Conservation (phyloP, 2,113 vertebrate genomes). For the Empidonax alnorum region DNA sequence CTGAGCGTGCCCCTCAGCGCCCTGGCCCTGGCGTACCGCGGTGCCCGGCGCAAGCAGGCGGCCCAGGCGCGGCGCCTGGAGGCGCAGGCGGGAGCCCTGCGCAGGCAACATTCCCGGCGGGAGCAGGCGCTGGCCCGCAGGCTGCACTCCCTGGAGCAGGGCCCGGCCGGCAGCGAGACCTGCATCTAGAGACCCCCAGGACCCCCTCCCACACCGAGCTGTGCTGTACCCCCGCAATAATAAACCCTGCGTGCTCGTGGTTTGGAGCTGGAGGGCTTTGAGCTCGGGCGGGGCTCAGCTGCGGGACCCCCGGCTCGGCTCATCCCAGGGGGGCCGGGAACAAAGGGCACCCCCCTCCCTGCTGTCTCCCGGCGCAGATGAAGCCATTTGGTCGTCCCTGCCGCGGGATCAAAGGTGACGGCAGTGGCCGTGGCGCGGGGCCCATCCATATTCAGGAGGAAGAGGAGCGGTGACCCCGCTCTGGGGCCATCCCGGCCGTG, state of each 20-base stretch:
- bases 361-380: not conserved
- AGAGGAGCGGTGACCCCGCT: not conserved
- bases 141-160: not conserved
- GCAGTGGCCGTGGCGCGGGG: not conserved
- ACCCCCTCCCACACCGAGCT: too few species aligned
- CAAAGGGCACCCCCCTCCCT: not conserved
- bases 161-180: not conserved
- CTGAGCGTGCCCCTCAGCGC: not conserved
- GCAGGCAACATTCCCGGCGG: not conserved
- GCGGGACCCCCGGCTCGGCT: not conserved
- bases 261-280: not conserved
- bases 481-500: not conserved
- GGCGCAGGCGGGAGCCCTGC: not conserved
- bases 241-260: not conserved
- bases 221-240: not conserved
- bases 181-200: not conserved
- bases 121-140: not conserved
- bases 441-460: constrained; percentile 9
- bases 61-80: constrained; percentile 11
- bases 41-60: not conserved
- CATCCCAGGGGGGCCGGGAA: not conserved
- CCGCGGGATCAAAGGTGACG: constrained; percentile 47
- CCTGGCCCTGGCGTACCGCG: not conserved
- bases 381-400: not conserved
- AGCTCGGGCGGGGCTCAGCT: not conserved